Evolutionary conservation across 2,113 vertebrate genomes (phyloP).

Genomic region (Dipodomys ordii): DNA sequence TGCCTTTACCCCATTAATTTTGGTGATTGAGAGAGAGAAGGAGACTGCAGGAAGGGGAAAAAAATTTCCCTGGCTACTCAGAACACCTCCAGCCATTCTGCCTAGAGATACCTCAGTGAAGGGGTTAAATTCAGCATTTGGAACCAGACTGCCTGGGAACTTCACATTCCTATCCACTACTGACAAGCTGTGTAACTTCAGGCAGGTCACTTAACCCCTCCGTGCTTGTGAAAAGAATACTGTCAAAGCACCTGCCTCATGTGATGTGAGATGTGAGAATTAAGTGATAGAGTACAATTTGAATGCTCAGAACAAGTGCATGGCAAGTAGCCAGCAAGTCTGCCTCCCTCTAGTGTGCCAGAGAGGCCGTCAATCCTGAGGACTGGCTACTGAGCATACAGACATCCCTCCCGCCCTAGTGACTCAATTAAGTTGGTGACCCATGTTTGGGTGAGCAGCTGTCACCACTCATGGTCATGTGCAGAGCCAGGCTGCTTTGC

Average conservation of each 20-base stretch:
- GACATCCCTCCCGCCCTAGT: background rate
- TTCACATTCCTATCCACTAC: background rate
- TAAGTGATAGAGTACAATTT: background rate
- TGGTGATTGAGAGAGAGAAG: background rate
- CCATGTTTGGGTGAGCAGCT: background rate
- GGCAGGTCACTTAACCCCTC: background rate
- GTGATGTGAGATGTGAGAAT: background rate
- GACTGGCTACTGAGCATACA: too few relatives aligned
- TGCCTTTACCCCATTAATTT: background rate
- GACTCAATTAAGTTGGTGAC: background rate
- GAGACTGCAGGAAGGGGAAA: background rate
- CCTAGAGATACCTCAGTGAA: background rate
- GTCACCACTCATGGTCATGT: background rate
- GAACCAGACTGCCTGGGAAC: background rate
- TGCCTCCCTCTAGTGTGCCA: background rate
- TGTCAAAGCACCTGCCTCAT: accelerated
- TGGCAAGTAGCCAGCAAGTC: accelerated
- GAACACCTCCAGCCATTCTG: background rate
- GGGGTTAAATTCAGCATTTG: background rate
- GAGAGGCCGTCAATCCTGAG: background rate
- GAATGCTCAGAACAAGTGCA: background rate
- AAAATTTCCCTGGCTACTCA: background rate
- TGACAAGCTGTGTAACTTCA: background rate
- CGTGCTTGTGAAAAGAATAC: background rate
- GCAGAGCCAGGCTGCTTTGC: background rate